Percentiles rank a stretch among this genome's conserved stretches.
Conservation (phyloP, 2,797 vertebrate genomes). For the Serranus cabrilla region DNA sequence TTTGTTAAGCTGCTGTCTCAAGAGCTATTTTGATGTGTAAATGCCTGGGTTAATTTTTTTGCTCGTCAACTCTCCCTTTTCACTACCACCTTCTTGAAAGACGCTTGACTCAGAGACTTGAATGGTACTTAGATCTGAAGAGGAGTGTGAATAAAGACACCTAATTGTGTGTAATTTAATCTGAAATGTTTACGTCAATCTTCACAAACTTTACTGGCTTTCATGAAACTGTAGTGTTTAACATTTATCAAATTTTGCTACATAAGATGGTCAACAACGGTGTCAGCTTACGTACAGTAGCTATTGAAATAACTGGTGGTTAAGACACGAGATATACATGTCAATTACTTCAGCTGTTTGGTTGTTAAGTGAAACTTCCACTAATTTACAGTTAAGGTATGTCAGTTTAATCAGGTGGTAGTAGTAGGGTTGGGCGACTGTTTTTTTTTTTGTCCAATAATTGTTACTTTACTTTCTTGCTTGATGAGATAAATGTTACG, state of each 20-base stretch:
- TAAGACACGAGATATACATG: neutral
- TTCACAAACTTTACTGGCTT: slow-evolving; percentile 32
- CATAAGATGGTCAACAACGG: neutral
- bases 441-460: too few relatives aligned
- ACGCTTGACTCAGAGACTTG: slow-evolving; percentile 32
- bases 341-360: neutral
- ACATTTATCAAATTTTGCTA: neutral
- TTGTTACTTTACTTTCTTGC: too few relatives aligned
- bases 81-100: slow-evolving; percentile 65
- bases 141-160: slow-evolving; percentile 63
- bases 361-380: neutral
- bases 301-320: neutral
- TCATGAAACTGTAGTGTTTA: neutral
- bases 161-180: slow-evolving; percentile 34
- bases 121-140: slow-evolving; percentile 31
- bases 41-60: slow-evolving; percentile 70
- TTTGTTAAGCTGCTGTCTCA: slow-evolving; percentile 41
- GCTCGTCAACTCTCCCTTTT: slow-evolving; percentile 56
- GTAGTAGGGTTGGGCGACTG: too few relatives aligned
- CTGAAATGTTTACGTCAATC: slow-evolving; percentile 15
- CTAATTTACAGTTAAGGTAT: neutral
- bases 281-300: neutral
- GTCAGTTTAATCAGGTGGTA: neutral
- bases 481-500: too few relatives aligned
- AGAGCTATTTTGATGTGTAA: slow-evolving; percentile 70